Percentiles rank a stretch among this genome's conserved stretches.
Conservation (phyloP, 2,888 invertebrate species). For the Clistopyga incitator region DNA sequence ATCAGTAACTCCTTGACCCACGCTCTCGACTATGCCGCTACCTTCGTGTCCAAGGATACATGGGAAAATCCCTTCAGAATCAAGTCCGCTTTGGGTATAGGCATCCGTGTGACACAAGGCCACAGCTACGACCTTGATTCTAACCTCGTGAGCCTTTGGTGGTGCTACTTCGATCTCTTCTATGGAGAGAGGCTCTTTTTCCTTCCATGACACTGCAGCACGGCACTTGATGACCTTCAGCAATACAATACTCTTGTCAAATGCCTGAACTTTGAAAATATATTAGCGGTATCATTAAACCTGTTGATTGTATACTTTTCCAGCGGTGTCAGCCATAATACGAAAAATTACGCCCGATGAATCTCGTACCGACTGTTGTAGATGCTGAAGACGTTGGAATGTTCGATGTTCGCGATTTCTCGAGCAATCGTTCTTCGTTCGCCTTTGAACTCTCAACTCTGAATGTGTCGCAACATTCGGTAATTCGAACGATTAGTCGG, state of each 20-base stretch:
- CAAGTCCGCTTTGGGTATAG: slow-evolving; percentile 94
- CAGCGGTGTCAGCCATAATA: slow-evolving; percentile 75
- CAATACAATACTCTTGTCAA: slow-evolving; percentile 27
- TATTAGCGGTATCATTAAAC: neutral
- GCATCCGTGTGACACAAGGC: slow-evolving; percentile 97
- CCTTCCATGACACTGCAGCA: slow-evolving; percentile 98
- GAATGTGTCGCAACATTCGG: neutral
- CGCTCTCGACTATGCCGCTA: slow-evolving; percentile 97
- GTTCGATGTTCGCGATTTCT: neutral
- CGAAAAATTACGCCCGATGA: neutral
- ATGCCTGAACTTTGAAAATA: slow-evolving; percentile 16
- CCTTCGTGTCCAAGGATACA: slow-evolving; percentile 98
- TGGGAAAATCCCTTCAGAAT: slow-evolving; percentile 96
- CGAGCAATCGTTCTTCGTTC: neutral
- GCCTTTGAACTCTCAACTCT: neutral
- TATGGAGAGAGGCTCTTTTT: slow-evolving; percentile 94
- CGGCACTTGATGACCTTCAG: slow-evolving; percentile 93
- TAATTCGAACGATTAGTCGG: neutral
- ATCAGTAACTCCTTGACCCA: slow-evolving; percentile 95
- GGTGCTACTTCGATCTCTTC: slow-evolving; percentile 98
- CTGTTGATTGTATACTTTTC: slow-evolving; percentile 74
- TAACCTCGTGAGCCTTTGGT: slow-evolving; percentile 96
- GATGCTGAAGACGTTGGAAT: neutral
- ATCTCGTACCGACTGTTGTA: neutral
- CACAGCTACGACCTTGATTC: slow-evolving; percentile 91